Base-by-base conservation (phyloP, 2,888 invertebrate genomes). In the Pristionchus fissidentatus region DNA sequence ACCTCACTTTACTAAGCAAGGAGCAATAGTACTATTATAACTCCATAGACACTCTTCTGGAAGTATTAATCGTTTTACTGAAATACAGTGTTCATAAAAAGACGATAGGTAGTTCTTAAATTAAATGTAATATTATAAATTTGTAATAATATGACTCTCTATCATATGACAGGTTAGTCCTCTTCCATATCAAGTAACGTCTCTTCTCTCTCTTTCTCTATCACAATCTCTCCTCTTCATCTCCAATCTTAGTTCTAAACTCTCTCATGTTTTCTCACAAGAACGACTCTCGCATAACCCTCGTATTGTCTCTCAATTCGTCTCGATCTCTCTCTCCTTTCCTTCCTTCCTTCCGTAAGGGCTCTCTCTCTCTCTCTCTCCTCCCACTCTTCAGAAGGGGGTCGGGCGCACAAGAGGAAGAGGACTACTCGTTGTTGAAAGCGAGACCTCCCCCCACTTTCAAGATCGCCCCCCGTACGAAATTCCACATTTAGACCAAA, bases 281-380 rank as follows among this genome's bases (percentile, higher is more conserved):
- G n/a, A n/a, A n/a, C n/a, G n/a, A n/a, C n/a, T n/a, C n/a, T n/a
- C n/a, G n/a, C n/a, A n/a, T n/a, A n/a, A n/a, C n/a, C n/a, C n/a
- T n/a, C n/a, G n/a, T n/a, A n/a, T n/a, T n/a, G n/a, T n/a, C n/a
- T n/a, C n/a, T n/a, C n/a, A n/a, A n/a, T n/a, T n/a, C n/a, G n/a
- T n/a, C n/a, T 77, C 38, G 73, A 41, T 73, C 32, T 49, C 75
- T 49, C 75, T 77, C 75, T 77, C 29, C 41, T 77, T 29, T 49
- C 75, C 75, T 32, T 77, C 75, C 32, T 19, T 10, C 49, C 19
- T 19, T 49, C 49, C 49, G 13, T 49, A 10, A 15, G n/a, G 13
- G 13, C 49, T 49, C 49, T 49, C 49, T 19, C 49, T 77, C 75
- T 77, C 75, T 49, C 75, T n/a, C 75, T 77, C 41, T 49, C 75